phyloP scores from a whole-genome alignment of 2,888 invertebrate species.

The Sphinx pinastri region DNA sequence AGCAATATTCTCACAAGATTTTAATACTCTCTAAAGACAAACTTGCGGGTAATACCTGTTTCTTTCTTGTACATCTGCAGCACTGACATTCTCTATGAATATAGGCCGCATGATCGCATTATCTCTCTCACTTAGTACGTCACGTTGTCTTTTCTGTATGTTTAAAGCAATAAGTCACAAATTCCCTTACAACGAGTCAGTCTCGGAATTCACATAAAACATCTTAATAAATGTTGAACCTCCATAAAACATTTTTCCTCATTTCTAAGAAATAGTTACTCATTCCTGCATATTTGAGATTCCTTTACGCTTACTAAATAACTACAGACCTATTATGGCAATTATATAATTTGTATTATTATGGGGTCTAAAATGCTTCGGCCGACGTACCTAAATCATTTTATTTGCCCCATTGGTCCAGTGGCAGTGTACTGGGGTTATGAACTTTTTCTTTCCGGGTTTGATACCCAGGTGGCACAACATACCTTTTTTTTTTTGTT shows the following conservation, averaged over 20 bases:
- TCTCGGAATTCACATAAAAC: too few species aligned
- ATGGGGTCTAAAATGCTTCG: not conserved
- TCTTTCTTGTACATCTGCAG: too few species aligned
- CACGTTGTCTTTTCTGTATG: too few species aligned
- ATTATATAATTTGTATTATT: not conserved
- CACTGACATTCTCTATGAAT: too few species aligned
- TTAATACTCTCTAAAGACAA: too few species aligned
- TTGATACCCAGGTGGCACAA: not conserved
- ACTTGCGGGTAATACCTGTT: too few species aligned
- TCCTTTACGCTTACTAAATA: not conserved
- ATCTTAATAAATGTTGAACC: too few species aligned
- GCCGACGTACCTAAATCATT: not conserved
- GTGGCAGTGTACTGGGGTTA: not conserved
- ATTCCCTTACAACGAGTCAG: not conserved
- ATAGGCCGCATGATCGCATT: too few species aligned
- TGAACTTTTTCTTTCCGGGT: not conserved
- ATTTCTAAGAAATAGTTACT: not conserved
- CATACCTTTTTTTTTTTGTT: too few species aligned
- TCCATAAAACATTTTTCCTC: too few species aligned
- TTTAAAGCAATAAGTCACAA: not conserved
- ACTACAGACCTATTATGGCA: not conserved
- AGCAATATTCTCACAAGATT: too few species aligned
- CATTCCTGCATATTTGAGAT: not conserved
- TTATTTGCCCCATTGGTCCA: not conserved
- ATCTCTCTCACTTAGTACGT: too few species aligned